phyloP scores from a whole-genome alignment of 2,113 vertebrate species.

The Hippocampus mohnikei region DNA sequence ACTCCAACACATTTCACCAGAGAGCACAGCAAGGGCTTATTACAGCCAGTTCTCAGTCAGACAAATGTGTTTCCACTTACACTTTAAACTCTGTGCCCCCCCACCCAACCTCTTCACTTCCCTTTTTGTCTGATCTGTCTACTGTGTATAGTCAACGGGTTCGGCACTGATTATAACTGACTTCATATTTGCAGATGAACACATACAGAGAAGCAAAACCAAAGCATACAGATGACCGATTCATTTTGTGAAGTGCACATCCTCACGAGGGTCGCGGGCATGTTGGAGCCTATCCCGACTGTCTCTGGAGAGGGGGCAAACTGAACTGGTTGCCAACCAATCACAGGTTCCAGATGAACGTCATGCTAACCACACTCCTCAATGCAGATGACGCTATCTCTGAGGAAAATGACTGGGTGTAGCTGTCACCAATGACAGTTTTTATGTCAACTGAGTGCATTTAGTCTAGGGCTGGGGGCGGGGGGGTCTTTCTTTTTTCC shows the following conservation, averaged over 20 bases:
- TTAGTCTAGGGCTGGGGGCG: not conserved
- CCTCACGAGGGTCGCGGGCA: too few relatives aligned
- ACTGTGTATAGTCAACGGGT: not conserved
- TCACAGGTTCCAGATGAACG: not conserved
- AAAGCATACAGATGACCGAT: not conserved
- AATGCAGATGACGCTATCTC: slow-evolving; percentile 13
- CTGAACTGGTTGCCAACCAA: too few relatives aligned
- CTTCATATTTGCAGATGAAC: slow-evolving; percentile 20
- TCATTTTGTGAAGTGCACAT: too few relatives aligned
- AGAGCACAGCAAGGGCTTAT: slow-evolving; percentile 36
- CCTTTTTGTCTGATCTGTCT: slow-evolving; percentile 15
- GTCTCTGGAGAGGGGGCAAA: too few relatives aligned
- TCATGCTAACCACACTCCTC: not conserved
- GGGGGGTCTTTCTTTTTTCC: too few relatives aligned
- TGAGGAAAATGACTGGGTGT: slow-evolving; percentile 7
- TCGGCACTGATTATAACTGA: slow-evolving; percentile 19
- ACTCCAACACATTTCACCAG: slow-evolving; percentile 42
- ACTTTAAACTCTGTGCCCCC: slow-evolving; percentile 21
- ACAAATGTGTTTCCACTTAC: slow-evolving; percentile 57
- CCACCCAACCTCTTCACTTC: slow-evolving; percentile 5
- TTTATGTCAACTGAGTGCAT: not conserved
- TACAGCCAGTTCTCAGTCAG: slow-evolving; percentile 33
- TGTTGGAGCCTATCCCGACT: too few relatives aligned
- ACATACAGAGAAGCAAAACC: slow-evolving; percentile 9
- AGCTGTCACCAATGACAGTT: slow-evolving; percentile 15